A percentile compares a stretch with the other conserved stretches of the same genome.
Evolutionary conservation across 2,888 invertebrate genomes (phyloP).

Genomic region (Enchytraeus crypticus): DNA sequence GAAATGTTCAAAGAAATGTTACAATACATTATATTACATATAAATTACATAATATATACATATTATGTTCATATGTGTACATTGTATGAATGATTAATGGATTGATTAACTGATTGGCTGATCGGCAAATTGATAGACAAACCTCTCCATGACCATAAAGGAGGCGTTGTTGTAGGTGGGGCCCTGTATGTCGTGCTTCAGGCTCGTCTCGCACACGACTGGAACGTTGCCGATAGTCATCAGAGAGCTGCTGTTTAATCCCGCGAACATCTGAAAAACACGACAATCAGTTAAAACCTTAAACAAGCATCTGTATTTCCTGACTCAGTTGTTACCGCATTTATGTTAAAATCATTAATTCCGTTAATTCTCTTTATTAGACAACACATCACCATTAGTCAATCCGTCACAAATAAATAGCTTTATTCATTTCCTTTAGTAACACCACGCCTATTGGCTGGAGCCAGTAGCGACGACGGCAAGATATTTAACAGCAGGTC

Average conservation of each 20-base stretch:
- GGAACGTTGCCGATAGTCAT: conserved; percentile 32
- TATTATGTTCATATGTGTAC: neutral
- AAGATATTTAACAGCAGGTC: no score
- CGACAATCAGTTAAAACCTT: neutral
- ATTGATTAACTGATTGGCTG: no score
- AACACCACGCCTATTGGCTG: no score
- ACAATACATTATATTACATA: neutral
- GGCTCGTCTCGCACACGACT: conserved; percentile 34
- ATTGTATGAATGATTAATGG: neutral
- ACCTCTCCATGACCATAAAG: conserved; percentile 45
- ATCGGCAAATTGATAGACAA: no score
- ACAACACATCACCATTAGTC: no score
- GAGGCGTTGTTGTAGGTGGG: conserved; percentile 38
- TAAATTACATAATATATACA: neutral
- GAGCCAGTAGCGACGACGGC: no score
- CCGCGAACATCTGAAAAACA: neutral
- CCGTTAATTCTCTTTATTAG: no score
- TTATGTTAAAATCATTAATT: no score
- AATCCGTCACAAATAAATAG: no score
- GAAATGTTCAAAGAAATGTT: neutral
- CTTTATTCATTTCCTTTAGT: no score
- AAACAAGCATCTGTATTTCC: neutral
- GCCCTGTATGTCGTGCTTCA: conserved; percentile 37
- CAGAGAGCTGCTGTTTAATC: neutral
- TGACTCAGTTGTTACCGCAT: neutral